These are phyloP conservation scores for Nymphalis c-album DNA, from an alignment of 2,888 invertebrate species.

Conservation along the genomic window DNA sequence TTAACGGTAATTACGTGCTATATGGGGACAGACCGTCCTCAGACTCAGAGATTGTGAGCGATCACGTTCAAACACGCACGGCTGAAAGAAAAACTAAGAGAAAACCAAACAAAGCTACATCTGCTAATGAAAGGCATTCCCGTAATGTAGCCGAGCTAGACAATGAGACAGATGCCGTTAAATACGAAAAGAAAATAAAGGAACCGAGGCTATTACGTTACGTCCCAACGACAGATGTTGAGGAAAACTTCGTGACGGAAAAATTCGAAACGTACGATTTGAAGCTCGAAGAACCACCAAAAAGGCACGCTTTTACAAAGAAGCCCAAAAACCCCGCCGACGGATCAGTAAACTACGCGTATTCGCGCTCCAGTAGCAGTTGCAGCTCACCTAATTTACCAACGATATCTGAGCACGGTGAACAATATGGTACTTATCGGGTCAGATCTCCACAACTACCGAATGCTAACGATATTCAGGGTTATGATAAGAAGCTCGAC, in stretches of 20 bases:
- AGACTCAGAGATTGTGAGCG: slow-evolving; percentile 71
- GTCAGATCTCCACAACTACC: slow-evolving; percentile 53
- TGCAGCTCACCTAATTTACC: slow-evolving; percentile 76
- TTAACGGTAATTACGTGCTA: slow-evolving; percentile 75
- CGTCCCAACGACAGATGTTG: slow-evolving; percentile 69
- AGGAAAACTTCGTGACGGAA: slow-evolving; percentile 68
- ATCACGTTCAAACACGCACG: slow-evolving; percentile 67
- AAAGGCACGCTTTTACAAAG: slow-evolving; percentile 67
- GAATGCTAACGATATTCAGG: slow-evolving; percentile 50
- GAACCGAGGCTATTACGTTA: slow-evolving; percentile 71
- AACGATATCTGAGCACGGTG: slow-evolving; percentile 72
- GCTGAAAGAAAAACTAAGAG: slow-evolving; percentile 64
- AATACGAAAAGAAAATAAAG: slow-evolving; percentile 72
- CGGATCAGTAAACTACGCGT: slow-evolving; percentile 72
- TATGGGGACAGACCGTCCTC: slow-evolving; percentile 73
- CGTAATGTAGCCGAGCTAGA: slow-evolving; percentile 66
- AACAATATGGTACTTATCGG: slow-evolving; percentile 68
- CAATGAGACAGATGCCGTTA: slow-evolving; percentile 74
- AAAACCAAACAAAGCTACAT: slow-evolving; percentile 57
- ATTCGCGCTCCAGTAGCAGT: slow-evolving; percentile 72
- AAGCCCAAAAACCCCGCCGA: slow-evolving; percentile 72
- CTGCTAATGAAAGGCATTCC: slow-evolving; percentile 60
- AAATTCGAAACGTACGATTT: slow-evolving; percentile 74
- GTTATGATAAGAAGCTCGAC: slow-evolving; percentile 68
- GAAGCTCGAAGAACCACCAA: slow-evolving; percentile 65